Conservation (phyloP, 2,888 invertebrate genomes). For the Patella caerulea region DNA sequence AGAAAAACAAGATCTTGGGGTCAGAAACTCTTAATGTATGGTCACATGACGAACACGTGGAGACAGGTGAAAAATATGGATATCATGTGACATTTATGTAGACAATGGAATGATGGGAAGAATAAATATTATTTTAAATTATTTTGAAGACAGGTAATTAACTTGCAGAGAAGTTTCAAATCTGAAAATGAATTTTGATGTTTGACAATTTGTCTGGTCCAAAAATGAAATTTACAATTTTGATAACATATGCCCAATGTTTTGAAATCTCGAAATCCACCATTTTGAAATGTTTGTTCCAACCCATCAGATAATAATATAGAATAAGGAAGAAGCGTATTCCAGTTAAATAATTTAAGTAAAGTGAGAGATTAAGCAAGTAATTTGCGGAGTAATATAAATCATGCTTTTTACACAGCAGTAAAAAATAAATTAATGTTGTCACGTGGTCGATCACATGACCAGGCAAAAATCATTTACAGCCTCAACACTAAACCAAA, state of each 20-base stretch:
- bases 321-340: background rate
- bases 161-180: background rate
- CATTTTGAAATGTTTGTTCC: too few species aligned
- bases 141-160: background rate
- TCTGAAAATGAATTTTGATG: too few species aligned
- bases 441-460: background rate
- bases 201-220: too few species aligned
- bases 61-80: conserved; percentile 6
- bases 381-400: background rate
- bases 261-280: too few species aligned
- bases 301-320: background rate
- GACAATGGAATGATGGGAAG: conserved; percentile 33
- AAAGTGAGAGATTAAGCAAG: background rate
- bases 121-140: conserved; percentile 25
- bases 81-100: background rate
- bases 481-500: background rate
- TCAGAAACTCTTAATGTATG: conserved; percentile 1
- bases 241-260: too few species aligned
- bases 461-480: background rate
- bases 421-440: background rate
- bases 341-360: background rate
- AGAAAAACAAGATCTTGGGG: background rate
- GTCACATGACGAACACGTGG: conserved; percentile 13
- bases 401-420: conserved; percentile 4
- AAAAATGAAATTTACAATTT: too few species aligned